A percentile compares a stretch with the other conserved stretches of the same genome.
Evolutionary conservation across 1,140 invertebrate genomes (phyloP).

Genomic region (Tigriopus japonicus): DNA sequence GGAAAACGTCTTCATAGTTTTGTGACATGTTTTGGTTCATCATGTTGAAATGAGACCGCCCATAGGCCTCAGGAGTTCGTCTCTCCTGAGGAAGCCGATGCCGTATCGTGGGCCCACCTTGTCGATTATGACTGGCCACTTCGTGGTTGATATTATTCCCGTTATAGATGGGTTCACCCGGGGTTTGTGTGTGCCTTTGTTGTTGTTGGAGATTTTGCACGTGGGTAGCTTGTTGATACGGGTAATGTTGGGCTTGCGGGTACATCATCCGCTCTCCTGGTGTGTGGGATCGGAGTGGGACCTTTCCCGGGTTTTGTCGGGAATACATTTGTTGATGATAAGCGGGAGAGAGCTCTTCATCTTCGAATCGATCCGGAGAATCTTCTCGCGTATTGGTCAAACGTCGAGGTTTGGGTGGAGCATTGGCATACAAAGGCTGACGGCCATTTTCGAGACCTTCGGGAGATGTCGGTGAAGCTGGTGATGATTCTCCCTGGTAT

Average conservation of each 20-base stretch:
- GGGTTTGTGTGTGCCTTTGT: no score
- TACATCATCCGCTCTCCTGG: not conserved
- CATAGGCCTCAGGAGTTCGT: slow-evolving; percentile 59
- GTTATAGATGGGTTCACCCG: no score
- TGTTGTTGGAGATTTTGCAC: no score
- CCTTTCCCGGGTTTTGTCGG: not conserved
- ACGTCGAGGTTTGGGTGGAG: slow-evolving; percentile 61
- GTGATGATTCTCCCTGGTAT: not conserved
- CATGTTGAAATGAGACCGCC: slow-evolving; percentile 31
- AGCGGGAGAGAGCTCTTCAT: slow-evolving; percentile 10
- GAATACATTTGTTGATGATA: not conserved
- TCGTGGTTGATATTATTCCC: no score
- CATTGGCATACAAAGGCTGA: slow-evolving; percentile 67
- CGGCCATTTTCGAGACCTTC: slow-evolving; percentile 3
- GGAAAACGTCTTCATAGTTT: not conserved
- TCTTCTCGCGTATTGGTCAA: slow-evolving; percentile 40
- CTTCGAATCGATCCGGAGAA: slow-evolving; percentile 24
- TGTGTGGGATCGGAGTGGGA: not conserved
- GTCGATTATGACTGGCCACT: no score
- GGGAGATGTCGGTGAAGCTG: not conserved
- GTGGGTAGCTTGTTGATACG: no score
- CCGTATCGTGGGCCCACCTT: not conserved
- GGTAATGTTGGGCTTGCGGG: not conserved
- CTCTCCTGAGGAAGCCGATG: slow-evolving; percentile 31
- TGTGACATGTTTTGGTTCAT: no score